Evolutionary conservation across 2,113 vertebrate species (phyloP).

Genomic region (Phocoena phocoena): DNA sequence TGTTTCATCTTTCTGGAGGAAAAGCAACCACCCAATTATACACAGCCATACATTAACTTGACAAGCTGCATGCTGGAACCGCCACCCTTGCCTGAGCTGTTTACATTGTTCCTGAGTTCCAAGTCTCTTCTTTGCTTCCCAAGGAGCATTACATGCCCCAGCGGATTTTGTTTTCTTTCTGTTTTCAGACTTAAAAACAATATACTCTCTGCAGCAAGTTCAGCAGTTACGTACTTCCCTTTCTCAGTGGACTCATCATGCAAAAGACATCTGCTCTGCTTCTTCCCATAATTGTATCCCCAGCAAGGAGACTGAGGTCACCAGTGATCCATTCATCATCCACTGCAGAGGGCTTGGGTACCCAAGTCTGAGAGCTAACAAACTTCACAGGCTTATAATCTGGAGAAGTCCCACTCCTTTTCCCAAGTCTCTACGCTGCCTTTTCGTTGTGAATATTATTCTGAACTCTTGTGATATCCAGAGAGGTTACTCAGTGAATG

Average conservation of each 20-base stretch:
- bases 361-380: constrained; percentile 51
- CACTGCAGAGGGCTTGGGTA: not conserved
- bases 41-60: constrained; percentile 83
- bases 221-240: not conserved
- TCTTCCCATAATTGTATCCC: constrained; percentile 53
- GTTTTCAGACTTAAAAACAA: constrained; percentile 72
- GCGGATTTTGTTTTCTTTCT: constrained; percentile 65
- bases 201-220: not conserved
- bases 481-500: not conserved
- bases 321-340: constrained; percentile 60
- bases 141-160: constrained; percentile 54
- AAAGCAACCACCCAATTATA: constrained; percentile 78
- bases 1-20: constrained; percentile 78
- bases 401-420: not conserved
- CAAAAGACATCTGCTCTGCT: constrained; percentile 69
- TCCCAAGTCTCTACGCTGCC: not conserved
- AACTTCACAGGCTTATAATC: constrained; percentile 49
- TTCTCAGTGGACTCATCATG: constrained; percentile 74
- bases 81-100: constrained; percentile 25
- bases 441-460: constrained; percentile 19
- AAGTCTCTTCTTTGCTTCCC: constrained; percentile 29
- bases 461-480: not conserved
- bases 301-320: constrained; percentile 46
- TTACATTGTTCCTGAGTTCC: constrained; percentile 76
- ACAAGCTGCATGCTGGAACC: constrained; percentile 69